Conservation (phyloP, 2,888 invertebrate species). For the Chydorus sphaericus region DNA sequence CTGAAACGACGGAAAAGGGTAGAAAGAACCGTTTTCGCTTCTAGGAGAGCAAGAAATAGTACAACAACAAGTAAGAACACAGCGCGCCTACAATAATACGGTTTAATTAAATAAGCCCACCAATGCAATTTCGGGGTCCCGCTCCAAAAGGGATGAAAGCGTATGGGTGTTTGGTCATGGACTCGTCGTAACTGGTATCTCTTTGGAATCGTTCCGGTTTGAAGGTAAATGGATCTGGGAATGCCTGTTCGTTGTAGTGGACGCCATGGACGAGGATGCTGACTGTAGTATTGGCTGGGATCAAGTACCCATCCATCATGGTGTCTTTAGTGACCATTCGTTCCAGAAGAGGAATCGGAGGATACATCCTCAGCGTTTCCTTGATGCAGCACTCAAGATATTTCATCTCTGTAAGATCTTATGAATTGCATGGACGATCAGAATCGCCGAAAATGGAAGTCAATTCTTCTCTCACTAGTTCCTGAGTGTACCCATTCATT, state of each 20-base stretch:
- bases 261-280: conserved; percentile 34
- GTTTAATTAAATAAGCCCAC: no score
- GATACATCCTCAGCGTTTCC: conserved; percentile 64
- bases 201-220: conserved; percentile 37
- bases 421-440: conserved; percentile 58
- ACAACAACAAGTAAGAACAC: no score
- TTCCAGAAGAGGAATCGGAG: conserved; percentile 64
- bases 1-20: no score
- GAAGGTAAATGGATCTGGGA: conserved; percentile 35
- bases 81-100: no score
- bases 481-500: no score
- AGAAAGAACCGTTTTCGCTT: no score
- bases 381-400: conserved; percentile 64
- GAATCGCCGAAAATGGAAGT: conserved; percentile 60
- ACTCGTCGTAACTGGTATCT: no score
- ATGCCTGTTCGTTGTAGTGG: conserved; percentile 35
- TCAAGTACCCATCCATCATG: conserved; percentile 43
- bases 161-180: conserved; percentile 28
- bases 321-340: conserved; percentile 55
- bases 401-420: conserved; percentile 70
- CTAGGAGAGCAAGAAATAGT: no score
- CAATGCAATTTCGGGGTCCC: conserved; percentile 26
- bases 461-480: conserved; percentile 54
- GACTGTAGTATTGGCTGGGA: conserved; percentile 55
- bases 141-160: conserved; percentile 33